Evolutionary conservation across 2,797 vertebrate species (phyloP), one percentile per base, ranked within the genome.

Genomic region (Aplochiton taeniatus): DNA sequence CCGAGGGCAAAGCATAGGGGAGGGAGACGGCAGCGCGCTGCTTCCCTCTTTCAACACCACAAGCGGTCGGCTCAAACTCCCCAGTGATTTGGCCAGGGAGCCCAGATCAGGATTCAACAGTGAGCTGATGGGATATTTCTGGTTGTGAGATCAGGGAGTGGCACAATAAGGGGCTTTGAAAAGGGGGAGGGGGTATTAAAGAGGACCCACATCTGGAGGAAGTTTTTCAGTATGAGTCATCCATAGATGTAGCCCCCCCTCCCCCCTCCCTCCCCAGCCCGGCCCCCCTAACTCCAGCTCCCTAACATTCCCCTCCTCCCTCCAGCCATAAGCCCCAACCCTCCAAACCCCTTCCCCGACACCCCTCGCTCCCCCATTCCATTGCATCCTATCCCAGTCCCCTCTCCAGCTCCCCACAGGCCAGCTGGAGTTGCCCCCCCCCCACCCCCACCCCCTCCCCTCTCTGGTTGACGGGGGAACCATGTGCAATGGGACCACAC

Each of bases 211-310:
- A 43, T 77, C 67, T 72, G 65, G 75, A 67, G 61, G 74, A 74
- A 43, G 18, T 78, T 10, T 48, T 48, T 84, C 85, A 77, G 83
- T 81, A 85, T 82, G 76, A 83, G 65, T 72, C 69, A 68, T 72
- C 70, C 65, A 63, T 69, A 70, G 77, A 82, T 75, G 70, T 50
- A 16, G n/a, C 70, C 48, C 64, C 4, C 8, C 58, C 63, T 63
- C 57, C 47, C 9, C 53, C 74, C 68, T 50, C 49, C 41, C 11
- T 60, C 59, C 58, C 41, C 45, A n/a, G n/a, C n/a, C n/a, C n/a
- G n/a, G n/a, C n/a, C n/a, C n/a, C n/a, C n/a, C n/a, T n/a, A n/a
- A n/a, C 18, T 70, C 13, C 16, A 51, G 6, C 14, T 16, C 12
- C 8, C 8, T 0, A 42, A 45, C 58, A 16, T 19, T n/a, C 66